These are phyloP conservation scores for Nomada goodeniana DNA, from an alignment of 2,888 invertebrate genomes.

Conservation along the genomic window DNA sequence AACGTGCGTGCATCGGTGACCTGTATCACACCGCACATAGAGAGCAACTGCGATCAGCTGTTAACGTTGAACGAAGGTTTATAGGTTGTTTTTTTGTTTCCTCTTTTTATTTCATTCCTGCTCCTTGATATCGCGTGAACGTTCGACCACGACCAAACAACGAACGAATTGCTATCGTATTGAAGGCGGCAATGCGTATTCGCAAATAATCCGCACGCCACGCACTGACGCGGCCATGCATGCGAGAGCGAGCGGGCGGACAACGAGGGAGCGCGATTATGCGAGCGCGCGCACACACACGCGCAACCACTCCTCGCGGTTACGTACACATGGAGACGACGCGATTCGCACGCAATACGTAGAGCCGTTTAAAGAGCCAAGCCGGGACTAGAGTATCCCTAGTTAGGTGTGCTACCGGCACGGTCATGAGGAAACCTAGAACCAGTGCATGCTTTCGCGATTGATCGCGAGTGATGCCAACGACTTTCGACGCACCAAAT, in stretches of 20 bases:
- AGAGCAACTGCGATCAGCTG: slow-evolving; percentile 65
- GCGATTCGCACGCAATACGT: slow-evolving; percentile 67
- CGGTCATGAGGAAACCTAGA: slow-evolving; percentile 53
- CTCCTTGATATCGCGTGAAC: slow-evolving; percentile 14
- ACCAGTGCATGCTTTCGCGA: slow-evolving; percentile 57
- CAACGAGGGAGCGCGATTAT: slow-evolving; percentile 56
- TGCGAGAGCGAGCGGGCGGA: slow-evolving; percentile 49
- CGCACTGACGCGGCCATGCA: slow-evolving; percentile 61
- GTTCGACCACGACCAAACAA: slow-evolving; percentile 35
- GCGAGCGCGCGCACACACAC: slow-evolving; percentile 48
- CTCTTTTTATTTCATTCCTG: slow-evolving; percentile 12
- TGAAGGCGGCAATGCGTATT: slow-evolving; percentile 43
- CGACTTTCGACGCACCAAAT: slow-evolving; percentile 55
- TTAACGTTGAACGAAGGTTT: slow-evolving; percentile 65
- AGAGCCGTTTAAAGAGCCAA: slow-evolving; percentile 73
- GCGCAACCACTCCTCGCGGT: slow-evolving; percentile 12
- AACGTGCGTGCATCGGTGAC: slow-evolving; percentile 40
- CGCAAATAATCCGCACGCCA: slow-evolving; percentile 53
- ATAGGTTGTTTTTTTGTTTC: slow-evolving; percentile 25
- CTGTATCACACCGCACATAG: slow-evolving; percentile 26
- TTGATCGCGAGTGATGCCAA: slow-evolving; percentile 47
- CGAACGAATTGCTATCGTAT: slow-evolving; percentile 36
- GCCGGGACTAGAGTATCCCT: slow-evolving; percentile 65
- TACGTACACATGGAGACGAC: slow-evolving; percentile 45
- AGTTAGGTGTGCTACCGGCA: slow-evolving; percentile 70